phyloP scores from a whole-genome alignment of 2,797 vertebrate species.

The Hemitrygon akajei region DNA sequence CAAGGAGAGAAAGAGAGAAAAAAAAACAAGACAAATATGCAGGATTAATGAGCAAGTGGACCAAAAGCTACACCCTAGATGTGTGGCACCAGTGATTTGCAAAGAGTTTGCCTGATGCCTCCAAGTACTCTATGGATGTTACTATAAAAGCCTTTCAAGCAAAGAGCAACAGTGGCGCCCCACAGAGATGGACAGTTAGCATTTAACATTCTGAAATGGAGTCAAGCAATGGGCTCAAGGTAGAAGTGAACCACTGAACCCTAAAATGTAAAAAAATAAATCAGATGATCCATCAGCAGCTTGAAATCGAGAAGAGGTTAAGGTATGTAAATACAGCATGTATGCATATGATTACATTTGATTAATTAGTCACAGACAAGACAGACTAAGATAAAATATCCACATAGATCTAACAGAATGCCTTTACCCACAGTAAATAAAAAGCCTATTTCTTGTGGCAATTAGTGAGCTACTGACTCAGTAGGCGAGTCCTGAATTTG shows the following conservation, averaged over 20 bases:
- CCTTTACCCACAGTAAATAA: slow-evolving; percentile 47
- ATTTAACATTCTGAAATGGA: slow-evolving; percentile 35
- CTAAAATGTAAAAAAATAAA: slow-evolving; percentile 48
- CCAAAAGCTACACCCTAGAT: slow-evolving; percentile 42
- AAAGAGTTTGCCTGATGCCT: slow-evolving; percentile 31
- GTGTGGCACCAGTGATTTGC: slow-evolving; percentile 30
- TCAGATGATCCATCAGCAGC: slow-evolving; percentile 60
- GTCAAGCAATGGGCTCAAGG: slow-evolving; percentile 30
- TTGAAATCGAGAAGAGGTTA: slow-evolving; percentile 59
- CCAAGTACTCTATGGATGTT: slow-evolving; percentile 43
- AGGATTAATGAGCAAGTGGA: slow-evolving; percentile 77
- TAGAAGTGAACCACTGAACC: slow-evolving; percentile 49
- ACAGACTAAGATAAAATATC: slow-evolving; percentile 59
- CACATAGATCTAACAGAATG: slow-evolving; percentile 49
- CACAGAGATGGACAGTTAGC: slow-evolving; percentile 33
- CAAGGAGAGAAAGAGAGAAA: slow-evolving; percentile 60
- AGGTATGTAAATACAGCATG: slow-evolving; percentile 53
- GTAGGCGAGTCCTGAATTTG: slow-evolving; percentile 8
- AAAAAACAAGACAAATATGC: slow-evolving; percentile 83
- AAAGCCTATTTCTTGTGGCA: neutral
- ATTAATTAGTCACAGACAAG: slow-evolving; percentile 59
- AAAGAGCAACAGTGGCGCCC: slow-evolving; percentile 15
- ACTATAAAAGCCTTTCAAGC: slow-evolving; percentile 23
- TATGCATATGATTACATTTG: slow-evolving; percentile 44
- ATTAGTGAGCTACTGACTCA: neutral